Evolutionary conservation across 2,888 invertebrate genomes (phyloP).

Genomic region (Sphaerophoria rueppellii): DNA sequence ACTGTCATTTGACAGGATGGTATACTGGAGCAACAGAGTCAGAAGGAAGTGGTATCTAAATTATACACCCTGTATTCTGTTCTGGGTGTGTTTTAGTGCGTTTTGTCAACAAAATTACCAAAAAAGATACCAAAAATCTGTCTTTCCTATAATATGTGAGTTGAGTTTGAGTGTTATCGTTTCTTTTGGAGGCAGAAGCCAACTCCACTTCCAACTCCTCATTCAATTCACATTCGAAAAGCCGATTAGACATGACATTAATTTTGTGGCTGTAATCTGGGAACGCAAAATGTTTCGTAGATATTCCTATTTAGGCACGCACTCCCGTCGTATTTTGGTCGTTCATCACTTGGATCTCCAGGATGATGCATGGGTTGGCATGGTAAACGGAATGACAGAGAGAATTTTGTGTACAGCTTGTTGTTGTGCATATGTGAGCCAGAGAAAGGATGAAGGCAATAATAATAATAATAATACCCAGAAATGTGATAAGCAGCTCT

Average conservation of each 20-base stretch:
- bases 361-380: slow-evolving; percentile 41
- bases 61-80: slow-evolving; percentile 42
- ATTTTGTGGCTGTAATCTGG: slow-evolving; percentile 72
- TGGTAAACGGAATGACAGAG: slow-evolving; percentile 7
- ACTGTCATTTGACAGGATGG: slow-evolving; percentile 35
- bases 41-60: slow-evolving; percentile 51
- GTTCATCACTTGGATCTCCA: slow-evolving; percentile 31
- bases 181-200: slow-evolving; percentile 26
- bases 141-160: background rate
- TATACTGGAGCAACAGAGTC: background rate
- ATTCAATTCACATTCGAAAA: slow-evolving; percentile 69
- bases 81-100: slow-evolving; percentile 1
- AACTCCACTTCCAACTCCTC: slow-evolving; percentile 30
- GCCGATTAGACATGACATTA: slow-evolving; percentile 73
- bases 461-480: slow-evolving; percentile 16
- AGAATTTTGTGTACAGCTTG: background rate
- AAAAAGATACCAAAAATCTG: slow-evolving; percentile 4
- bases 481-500: slow-evolving; percentile 5
- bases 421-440: background rate
- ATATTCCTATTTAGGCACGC: slow-evolving; percentile 17
- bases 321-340: background rate
- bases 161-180: slow-evolving; percentile 13
- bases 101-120: slow-evolving; percentile 4
- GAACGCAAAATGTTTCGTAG: slow-evolving; percentile 55
- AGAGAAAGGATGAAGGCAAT: background rate